phyloP scores from a whole-genome alignment of 2,888 invertebrate species.

The Lasioglossum calceatum region DNA sequence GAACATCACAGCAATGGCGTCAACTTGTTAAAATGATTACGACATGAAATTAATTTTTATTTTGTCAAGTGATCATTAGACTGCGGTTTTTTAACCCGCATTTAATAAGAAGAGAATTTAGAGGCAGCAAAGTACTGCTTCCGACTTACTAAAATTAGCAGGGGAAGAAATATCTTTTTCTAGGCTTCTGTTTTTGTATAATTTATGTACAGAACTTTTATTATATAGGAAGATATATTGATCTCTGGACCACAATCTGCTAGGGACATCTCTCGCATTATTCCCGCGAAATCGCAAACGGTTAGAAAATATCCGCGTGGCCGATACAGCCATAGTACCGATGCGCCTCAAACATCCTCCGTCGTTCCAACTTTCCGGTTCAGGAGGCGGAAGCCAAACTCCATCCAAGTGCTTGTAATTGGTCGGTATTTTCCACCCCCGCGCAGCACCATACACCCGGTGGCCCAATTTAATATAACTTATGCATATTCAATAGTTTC shows the following conservation, averaged over 20 bases:
- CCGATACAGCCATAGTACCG: slow-evolving; percentile 15
- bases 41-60: no score
- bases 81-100: background rate
- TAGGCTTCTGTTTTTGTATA: background rate
- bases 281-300: slow-evolving; percentile 1
- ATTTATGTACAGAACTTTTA: background rate
- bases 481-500: slow-evolving; percentile 81
- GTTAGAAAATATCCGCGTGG: slow-evolving; percentile 8
- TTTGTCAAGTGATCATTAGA: background rate
- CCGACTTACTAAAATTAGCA: background rate
- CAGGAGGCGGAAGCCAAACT: slow-evolving; percentile 61
- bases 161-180: background rate
- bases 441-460: slow-evolving; percentile 65
- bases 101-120: background rate
- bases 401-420: slow-evolving; percentile 70
- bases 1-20: no score
- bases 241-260: background rate
- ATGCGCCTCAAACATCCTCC: slow-evolving; percentile 27
- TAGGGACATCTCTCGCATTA: background rate
- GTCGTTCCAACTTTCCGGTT: slow-evolving; percentile 28
- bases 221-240: background rate
- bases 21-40: background rate
- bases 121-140: background rate
- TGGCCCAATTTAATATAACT: slow-evolving; percentile 80
- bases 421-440: slow-evolving; percentile 63